These are phyloP conservation scores for Pogonomyrmex barbatus DNA, from an alignment of 1,140 invertebrate species.

Conservation along the genomic window DNA sequence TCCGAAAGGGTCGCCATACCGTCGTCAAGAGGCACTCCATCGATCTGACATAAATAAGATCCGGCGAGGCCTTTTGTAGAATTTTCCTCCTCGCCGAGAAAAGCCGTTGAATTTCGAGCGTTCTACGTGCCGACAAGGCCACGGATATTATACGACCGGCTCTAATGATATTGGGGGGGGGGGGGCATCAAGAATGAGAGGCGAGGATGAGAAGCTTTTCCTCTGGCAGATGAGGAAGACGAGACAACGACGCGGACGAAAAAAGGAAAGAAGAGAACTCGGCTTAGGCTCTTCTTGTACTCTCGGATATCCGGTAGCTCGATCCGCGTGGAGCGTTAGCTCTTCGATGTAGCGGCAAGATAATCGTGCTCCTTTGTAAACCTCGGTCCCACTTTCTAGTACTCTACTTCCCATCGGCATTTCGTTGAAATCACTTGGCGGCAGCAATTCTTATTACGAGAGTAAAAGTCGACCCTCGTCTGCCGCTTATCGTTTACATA, in stretches of 20 bases:
- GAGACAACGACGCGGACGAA: not conserved
- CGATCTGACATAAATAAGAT: constrained; percentile 63
- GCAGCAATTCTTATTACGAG: constrained; percentile 23
- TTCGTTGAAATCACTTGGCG: constrained; percentile 26
- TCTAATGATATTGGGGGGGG: constrained; percentile 56
- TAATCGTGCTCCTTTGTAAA: constrained; percentile 54
- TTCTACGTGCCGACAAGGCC: constrained; percentile 31
- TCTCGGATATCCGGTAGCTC: constrained; percentile 26
- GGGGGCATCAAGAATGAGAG: not conserved
- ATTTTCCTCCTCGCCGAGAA: constrained; percentile 1
- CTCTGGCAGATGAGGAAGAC: not conserved
- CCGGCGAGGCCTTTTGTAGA: constrained; percentile 27
- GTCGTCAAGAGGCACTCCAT: constrained; percentile 34
- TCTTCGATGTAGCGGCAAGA: constrained; percentile 14
- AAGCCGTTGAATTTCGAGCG: constrained; percentile 40
- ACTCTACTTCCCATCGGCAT: constrained; percentile 41
- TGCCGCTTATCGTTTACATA: constrained; percentile 28
- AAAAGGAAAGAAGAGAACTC: not conserved
- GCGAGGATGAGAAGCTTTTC: constrained; percentile 19
- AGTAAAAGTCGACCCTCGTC: constrained; percentile 15
- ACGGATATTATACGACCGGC: constrained; percentile 43
- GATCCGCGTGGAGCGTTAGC: not conserved
- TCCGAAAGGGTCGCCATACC: constrained; percentile 34
- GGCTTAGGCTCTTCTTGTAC: constrained; percentile 1
- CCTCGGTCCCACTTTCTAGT: constrained; percentile 29